A percentile compares a stretch with the other conserved stretches of the same genome.
Conservation (phyloP, 1,140 invertebrate species). For the Orchestia grillus region DNA sequence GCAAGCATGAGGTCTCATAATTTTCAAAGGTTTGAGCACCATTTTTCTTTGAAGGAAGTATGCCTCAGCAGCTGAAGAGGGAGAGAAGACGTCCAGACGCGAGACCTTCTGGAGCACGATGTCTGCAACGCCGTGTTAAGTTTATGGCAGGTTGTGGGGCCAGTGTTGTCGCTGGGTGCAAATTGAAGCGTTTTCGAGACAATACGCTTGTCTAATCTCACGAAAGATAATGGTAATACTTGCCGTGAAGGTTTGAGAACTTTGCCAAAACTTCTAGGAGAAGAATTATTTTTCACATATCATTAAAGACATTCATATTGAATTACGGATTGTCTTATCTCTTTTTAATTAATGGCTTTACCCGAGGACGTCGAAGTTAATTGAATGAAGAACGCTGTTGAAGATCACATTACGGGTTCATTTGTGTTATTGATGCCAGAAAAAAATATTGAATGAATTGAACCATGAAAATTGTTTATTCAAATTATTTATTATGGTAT, state of each 20-base stretch:
- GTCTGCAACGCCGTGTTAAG: conserved; percentile 42
- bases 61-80: not conserved
- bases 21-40: too few species aligned
- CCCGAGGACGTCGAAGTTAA: too few species aligned
- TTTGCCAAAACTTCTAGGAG: not conserved
- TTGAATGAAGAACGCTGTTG: not conserved
- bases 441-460: too few species aligned
- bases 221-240: not conserved
- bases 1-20: too few species aligned
- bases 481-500: too few species aligned
- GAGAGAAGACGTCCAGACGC: not conserved
- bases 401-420: not conserved
- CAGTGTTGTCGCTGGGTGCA: not conserved
- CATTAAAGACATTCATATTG: too few species aligned
- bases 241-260: not conserved
- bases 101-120: conserved; percentile 38
- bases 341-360: too few species aligned
- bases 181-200: not conserved
- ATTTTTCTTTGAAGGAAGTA: not conserved
- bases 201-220: not conserved
- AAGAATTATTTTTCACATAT: too few species aligned
- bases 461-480: too few species aligned
- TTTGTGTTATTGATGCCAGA: not conserved
- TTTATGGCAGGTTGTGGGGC: not conserved
- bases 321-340: too few species aligned